Conservation (phyloP, 30 jellyfish, hydroid and myxozoan species). For the Sanderia malayensis region DNA sequence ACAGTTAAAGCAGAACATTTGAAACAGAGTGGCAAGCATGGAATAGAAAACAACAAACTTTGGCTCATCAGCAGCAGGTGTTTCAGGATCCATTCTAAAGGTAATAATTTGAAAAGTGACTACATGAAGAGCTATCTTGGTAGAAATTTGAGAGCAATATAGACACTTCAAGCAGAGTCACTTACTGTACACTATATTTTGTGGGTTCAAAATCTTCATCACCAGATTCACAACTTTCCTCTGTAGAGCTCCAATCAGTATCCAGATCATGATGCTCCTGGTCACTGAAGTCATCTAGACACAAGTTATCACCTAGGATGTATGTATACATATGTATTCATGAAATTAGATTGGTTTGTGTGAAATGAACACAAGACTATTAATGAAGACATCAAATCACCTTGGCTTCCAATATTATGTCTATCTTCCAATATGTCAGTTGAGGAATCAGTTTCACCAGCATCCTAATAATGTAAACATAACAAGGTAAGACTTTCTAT, state of each 20-base stretch:
- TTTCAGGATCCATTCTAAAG: slow-evolving; percentile 26
- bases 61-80: slow-evolving; percentile 23
- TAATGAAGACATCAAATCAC: no score
- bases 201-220: background rate
- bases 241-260: background rate
- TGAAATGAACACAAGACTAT: no score
- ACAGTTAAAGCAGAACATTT: slow-evolving; percentile 24
- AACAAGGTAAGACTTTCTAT: no score
- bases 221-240: no score
- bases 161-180: background rate
- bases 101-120: background rate
- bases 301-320: no score
- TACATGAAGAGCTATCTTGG: background rate
- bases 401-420: no score
- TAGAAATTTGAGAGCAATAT: no score
- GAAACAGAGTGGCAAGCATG: slow-evolving; percentile 15
- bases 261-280: background rate
- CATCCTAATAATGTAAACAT: no score
- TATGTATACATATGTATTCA: no score
- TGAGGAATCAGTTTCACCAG: no score
- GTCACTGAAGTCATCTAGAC: background rate
- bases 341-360: no score
- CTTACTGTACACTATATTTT: background rate
- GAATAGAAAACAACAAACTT: slow-evolving; percentile 26
- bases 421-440: no score